Conservation (phyloP, 2,797 vertebrate species). For the Podargus strigoides region DNA sequence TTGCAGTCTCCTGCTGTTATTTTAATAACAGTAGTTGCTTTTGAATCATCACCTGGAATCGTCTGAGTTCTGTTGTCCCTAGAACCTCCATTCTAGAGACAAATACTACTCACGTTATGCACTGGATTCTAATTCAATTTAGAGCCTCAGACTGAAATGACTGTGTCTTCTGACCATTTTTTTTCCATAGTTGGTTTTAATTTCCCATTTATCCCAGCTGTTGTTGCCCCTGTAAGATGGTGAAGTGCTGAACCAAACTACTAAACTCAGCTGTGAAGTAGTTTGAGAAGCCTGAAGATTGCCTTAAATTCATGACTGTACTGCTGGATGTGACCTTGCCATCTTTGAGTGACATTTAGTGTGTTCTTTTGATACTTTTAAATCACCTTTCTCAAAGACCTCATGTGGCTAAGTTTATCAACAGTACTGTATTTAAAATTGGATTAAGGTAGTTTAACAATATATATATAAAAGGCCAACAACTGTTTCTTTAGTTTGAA, state of each 20-base stretch:
- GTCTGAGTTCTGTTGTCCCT: background rate
- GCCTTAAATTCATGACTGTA: background rate
- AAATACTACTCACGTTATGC: background rate
- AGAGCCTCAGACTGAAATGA: background rate
- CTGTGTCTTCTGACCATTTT: background rate
- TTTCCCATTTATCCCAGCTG: background rate
- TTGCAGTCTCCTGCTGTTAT: background rate
- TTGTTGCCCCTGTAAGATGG: background rate
- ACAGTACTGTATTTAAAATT: background rate
- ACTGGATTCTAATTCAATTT: background rate
- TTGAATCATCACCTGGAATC: background rate
- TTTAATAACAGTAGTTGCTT: background rate
- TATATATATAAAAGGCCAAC: background rate
- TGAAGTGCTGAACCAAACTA: background rate
- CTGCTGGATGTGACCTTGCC: background rate
- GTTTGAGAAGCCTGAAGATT: background rate
- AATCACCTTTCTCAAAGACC: background rate
- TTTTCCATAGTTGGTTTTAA: background rate
- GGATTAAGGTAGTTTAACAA: background rate
- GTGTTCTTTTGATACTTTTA: background rate
- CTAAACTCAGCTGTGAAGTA: background rate
- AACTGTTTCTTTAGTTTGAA: slow-evolving; percentile 1
- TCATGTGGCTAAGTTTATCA: background rate
- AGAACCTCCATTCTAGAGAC: background rate
- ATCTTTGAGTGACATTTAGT: background rate